Evolutionary conservation across 2,797 vertebrate genomes (phyloP).

Genomic region (Decapterus maruadsi): DNA sequence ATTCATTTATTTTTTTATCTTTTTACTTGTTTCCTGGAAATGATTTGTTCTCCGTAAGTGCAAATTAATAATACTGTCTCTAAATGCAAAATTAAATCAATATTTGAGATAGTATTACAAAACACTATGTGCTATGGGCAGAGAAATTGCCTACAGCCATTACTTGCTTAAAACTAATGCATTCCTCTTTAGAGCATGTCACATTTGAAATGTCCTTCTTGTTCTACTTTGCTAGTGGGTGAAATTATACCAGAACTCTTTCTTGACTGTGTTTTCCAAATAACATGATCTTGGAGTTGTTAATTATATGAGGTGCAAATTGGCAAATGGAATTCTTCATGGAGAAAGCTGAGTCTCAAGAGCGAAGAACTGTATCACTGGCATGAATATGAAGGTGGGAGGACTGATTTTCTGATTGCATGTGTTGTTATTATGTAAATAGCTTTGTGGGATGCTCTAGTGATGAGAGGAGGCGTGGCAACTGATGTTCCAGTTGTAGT

Average conservation of each 20-base stretch:
- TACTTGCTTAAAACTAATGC: slow-evolving; percentile 10
- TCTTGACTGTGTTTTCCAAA: slow-evolving; percentile 10
- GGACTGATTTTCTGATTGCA: slow-evolving; percentile 7
- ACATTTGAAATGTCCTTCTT: neutral
- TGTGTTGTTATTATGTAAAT: slow-evolving; percentile 7
- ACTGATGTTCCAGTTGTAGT: slow-evolving; percentile 7
- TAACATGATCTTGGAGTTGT: slow-evolving; percentile 15
- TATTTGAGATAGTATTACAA: neutral
- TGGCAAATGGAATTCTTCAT: slow-evolving; percentile 18
- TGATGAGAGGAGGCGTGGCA: neutral
- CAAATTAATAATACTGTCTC: slow-evolving; percentile 13
- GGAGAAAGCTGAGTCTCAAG: slow-evolving; percentile 14
- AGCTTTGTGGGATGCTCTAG: slow-evolving; percentile 3
- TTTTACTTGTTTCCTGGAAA: slow-evolving; percentile 11
- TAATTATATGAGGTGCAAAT: slow-evolving; percentile 40
- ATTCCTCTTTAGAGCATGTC: neutral
- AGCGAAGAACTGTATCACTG: slow-evolving; percentile 11
- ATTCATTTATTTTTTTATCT: too few species aligned
- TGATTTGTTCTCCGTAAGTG: slow-evolving; percentile 2
- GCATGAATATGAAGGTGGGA: slow-evolving; percentile 14
- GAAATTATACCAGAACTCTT: slow-evolving; percentile 5
- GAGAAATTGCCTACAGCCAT: neutral
- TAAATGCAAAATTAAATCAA: slow-evolving; percentile 28
- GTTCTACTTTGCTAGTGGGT: slow-evolving; percentile 9
- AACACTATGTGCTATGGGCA: neutral